Conservation (phyloP, 2,797 vertebrate species). For the Gallinago stenura region DNA sequence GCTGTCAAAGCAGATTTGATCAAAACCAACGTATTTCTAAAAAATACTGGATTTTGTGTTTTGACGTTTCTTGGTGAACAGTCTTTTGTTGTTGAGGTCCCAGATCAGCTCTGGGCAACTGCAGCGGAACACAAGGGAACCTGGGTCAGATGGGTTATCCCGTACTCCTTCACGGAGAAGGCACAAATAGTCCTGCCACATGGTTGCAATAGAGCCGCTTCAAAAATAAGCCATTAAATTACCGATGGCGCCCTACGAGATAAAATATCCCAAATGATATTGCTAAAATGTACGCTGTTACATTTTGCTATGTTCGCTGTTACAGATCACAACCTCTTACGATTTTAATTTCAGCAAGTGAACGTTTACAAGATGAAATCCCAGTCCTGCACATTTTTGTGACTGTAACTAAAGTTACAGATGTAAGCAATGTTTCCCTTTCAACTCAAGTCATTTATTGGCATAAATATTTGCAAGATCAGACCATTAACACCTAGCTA, state of each 20-base stretch:
- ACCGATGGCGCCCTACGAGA: not conserved
- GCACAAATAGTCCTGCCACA: not conserved
- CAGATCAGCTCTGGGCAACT: not conserved
- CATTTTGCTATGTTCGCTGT: too few relatives aligned
- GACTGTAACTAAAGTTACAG: not conserved
- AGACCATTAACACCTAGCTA: slow-evolving; percentile 11
- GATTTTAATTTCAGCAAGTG: slow-evolving; percentile 23
- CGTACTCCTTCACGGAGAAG: not conserved
- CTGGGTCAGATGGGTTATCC: not conserved
- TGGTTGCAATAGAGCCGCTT: not conserved
- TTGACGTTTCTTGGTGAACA: not conserved
- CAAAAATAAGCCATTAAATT: not conserved
- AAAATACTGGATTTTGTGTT: not conserved
- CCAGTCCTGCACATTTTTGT: not conserved
- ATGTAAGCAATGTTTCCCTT: not conserved
- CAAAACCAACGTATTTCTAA: not conserved
- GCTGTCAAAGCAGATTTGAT: not conserved
- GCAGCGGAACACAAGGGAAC: not conserved
- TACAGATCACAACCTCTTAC: not conserved
- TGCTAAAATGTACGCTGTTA: not conserved
- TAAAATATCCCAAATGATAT: not conserved
- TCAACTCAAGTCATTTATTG: slow-evolving; percentile 25
- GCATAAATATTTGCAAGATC: slow-evolving; percentile 30
- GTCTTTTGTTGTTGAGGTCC: not conserved
- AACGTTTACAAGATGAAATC: not conserved